Evolutionary conservation across 2,888 invertebrate species (phyloP).

Genomic region (Clepsis dumicolana): DNA sequence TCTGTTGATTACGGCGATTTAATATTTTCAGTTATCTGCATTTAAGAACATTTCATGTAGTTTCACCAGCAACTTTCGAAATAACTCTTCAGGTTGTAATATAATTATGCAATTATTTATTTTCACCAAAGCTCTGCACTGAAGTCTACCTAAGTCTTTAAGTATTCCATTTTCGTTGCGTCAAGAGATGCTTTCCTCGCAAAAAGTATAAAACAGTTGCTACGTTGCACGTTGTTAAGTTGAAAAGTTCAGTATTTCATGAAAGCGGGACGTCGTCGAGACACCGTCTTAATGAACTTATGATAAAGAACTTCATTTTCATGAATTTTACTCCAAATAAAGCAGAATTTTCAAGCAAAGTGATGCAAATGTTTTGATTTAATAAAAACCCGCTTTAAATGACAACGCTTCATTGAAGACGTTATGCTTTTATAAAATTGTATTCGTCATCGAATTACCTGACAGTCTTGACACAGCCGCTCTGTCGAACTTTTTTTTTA

Average conservation of each 20-base stretch:
- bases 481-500: not conserved
- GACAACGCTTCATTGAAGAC: constrained; percentile 20
- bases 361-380: constrained; percentile 62
- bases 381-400: constrained; percentile 52
- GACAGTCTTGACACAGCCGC: not conserved
- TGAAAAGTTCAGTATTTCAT: constrained; percentile 56
- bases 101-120: not conserved
- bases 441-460: constrained; percentile 14
- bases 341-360: constrained; percentile 55
- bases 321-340: constrained; percentile 62
- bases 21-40: no score
- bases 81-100: not conserved
- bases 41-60: no score
- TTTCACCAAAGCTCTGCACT: not conserved
- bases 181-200: constrained; percentile 45
- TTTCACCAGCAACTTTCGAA: no score
- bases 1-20: no score
- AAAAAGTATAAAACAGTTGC: constrained; percentile 49
- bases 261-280: constrained; percentile 54
- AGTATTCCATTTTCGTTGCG: constrained; percentile 42
- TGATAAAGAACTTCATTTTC: constrained; percentile 69
- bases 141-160: constrained; percentile 33
- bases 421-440: constrained; percentile 12
- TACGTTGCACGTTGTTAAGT: constrained; percentile 51
- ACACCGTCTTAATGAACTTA: constrained; percentile 68